Base-by-base conservation (phyloP, 1,140 invertebrate genomes). In the Ceratina calcarata region DNA sequence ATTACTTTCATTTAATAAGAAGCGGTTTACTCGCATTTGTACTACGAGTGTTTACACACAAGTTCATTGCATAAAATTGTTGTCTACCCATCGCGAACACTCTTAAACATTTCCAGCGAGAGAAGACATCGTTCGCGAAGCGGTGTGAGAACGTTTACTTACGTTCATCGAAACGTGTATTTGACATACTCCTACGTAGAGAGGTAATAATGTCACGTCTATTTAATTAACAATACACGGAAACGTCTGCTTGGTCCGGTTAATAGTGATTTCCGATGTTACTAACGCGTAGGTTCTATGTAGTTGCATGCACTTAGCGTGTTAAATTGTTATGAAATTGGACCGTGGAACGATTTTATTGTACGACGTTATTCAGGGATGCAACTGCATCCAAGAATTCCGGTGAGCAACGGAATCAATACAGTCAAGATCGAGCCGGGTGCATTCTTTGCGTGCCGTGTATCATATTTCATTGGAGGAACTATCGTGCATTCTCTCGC, bases 201-300 rank as follows among this genome's bases (percentile, higher is more conserved):
- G 37, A 45, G 2, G 37, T 45, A 45, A 45, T 45, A 45, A 10
- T 45, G 37, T 45, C 37, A 45, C 37, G 10, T 45, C 37, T 45
- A 32, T 49, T 57, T 10, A 16, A 74, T 67, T 22, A 60, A 67
- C n/a, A 60, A 32, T 73, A 58, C 6, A 74, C 71, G 71, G 78
- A 79, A 74, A 74, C 37, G 74, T 74, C 24, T 74, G 32, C 10
- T 66, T 74, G 62, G 55, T 12, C 62, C 71, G 71, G 37, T 61
- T 78, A 15, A 27, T 7, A 55, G 20, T 37, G 62, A 53, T 37
- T 37, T 60, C 15, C 32, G 13, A 12, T 18, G 22, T 78, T 20
- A 7, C 37, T 45, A 55, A 32, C 3, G 1, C 4, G 1, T 16
- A 10, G n/a, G 12, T 60, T 15, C 51, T 51, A 18, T 27, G 18